Base-by-base conservation (phyloP, 2,113 vertebrate species). In the Macaca fascicularis region DNA sequence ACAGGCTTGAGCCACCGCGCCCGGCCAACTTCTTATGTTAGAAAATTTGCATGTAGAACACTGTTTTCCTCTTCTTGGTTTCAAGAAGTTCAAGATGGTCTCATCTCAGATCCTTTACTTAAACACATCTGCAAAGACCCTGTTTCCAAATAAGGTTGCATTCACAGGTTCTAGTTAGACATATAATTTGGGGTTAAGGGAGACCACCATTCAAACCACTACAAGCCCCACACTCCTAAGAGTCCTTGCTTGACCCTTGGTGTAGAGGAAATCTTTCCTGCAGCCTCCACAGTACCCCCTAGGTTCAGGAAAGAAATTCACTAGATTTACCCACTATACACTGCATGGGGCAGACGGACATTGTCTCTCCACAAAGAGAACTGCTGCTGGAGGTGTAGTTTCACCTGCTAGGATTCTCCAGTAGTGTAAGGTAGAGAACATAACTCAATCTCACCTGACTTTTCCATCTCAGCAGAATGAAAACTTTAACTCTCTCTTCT, bases 51-150 rank as follows among this genome's bases (percentile, higher is more conserved):
- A 98, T 98, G 98, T 97, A 96, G 98, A 99, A 97, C 94, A 99
- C 98, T 99, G 98, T 99, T 99, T 99, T 98, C 98, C 98, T 98
- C 98, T 98, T 98, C 98, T 98, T 98, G 94, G 97, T 98, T 98
- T 98, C 98, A 97, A 64, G 61, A 30, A 25, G 25, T 27, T 64
- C 32, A 69, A 38, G 32, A 55, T 25, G 17, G 67, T 57, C 45
- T 82, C 76, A 81, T 43, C 19, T 40, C 3, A 74, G n/a, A 45
- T 43, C 35, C 82, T 61, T 40, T 35, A 82, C 38, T 74, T 38
- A 90, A 57, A 48, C 74, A 83, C 13, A 38, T 52, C 48, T 76
- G 67, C 30, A 59, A 89, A 76, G 7, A 55, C 14, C 2, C 74
- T 59, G 20, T 83, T 93, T 76, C 2, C 48, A 76, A 88, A 75